Percentiles rank a stretch among this genome's conserved stretches.
phyloP scores from a whole-genome alignment of 2,797 vertebrate species.

The Rachycentron canadum region DNA sequence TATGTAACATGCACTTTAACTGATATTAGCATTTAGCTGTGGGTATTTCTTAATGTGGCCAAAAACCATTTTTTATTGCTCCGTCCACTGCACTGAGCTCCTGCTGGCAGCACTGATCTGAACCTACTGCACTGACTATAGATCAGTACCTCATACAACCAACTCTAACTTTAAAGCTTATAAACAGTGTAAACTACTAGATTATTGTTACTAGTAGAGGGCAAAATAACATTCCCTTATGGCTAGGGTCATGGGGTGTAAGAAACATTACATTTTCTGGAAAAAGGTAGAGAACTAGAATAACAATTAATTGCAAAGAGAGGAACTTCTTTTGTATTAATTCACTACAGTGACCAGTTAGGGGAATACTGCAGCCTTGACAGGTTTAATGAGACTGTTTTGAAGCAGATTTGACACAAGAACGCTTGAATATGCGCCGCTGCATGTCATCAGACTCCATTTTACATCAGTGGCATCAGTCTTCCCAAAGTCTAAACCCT shows the following conservation, averaged over 20 bases:
- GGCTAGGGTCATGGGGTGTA: not conserved
- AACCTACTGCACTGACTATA: too few relatives aligned
- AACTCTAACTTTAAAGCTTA: not conserved
- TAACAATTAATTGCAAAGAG: not conserved
- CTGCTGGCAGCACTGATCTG: too few relatives aligned
- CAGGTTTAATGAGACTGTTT: constrained; percentile 23
- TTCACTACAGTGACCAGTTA: not conserved
- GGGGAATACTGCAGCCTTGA: not conserved
- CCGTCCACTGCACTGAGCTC: too few relatives aligned
- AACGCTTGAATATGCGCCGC: not conserved
- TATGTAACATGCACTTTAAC: too few relatives aligned
- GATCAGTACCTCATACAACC: too few relatives aligned
- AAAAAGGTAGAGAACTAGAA: not conserved
- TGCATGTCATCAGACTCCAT: not conserved
- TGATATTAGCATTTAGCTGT: too few relatives aligned
- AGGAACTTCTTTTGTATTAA: not conserved
- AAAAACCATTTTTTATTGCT: too few relatives aligned
- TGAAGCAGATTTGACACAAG: constrained; percentile 1
- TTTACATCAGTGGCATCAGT: constrained; percentile 33
- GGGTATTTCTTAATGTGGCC: too few relatives aligned
- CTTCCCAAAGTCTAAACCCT: not conserved
- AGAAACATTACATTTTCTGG: too few relatives aligned
- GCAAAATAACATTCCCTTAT: too few relatives aligned
- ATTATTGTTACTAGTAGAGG: not conserved
- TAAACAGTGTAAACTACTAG: not conserved